phyloP scores from a whole-genome alignment of 1,140 invertebrate species.

The Trinorchestia longiramus region DNA sequence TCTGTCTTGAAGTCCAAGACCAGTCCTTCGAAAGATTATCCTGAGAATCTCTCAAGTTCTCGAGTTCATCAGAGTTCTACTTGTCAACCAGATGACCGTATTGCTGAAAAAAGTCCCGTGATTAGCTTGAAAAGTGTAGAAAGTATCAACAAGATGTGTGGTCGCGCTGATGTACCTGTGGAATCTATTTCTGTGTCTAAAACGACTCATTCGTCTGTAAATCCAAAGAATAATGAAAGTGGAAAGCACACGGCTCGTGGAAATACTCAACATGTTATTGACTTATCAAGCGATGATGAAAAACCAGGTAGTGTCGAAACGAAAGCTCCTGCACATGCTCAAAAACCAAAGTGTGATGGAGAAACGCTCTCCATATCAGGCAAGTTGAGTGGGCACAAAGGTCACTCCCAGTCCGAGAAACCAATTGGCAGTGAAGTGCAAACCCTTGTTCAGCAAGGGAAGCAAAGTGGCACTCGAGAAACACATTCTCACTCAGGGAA shows the following conservation, averaged over 20 bases:
- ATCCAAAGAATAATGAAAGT: not conserved
- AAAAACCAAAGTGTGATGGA: not conserved
- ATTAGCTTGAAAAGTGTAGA: conserved; percentile 8
- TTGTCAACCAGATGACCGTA: not conserved
- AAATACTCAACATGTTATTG: conserved; percentile 56
- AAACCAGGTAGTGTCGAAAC: conserved; percentile 56
- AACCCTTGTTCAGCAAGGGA: not conserved
- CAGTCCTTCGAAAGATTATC: not conserved
- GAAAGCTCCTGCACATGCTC: not conserved
- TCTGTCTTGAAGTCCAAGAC: not conserved
- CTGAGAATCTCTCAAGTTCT: not conserved
- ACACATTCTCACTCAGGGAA: not conserved
- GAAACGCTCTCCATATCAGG: not conserved
- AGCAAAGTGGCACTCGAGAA: not conserved
- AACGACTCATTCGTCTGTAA: not conserved
- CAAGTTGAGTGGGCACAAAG: not conserved
- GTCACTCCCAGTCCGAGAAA: not conserved
- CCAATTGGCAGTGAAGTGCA: not conserved
- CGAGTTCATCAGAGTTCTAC: not conserved
- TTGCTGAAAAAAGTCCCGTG: not conserved
- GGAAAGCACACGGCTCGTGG: not conserved
- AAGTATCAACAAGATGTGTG: conserved; percentile 7
- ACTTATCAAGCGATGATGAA: conserved; percentile 64
- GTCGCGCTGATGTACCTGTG: not conserved
- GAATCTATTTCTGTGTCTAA: not conserved